Conservation (phyloP, 2,888 invertebrate species). For the Bedellia somnulentella region DNA sequence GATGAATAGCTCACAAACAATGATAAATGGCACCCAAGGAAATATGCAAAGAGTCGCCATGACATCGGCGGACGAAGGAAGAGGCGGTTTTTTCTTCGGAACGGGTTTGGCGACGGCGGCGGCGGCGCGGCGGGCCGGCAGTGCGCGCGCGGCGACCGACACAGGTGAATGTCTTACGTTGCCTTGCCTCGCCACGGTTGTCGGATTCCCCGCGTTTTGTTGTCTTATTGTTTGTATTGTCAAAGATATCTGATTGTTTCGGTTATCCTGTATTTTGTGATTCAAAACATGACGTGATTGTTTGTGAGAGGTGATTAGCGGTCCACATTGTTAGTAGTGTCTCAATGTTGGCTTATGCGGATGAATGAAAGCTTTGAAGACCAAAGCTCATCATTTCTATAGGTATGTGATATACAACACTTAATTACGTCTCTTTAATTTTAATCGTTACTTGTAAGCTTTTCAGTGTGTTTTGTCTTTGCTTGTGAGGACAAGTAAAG, state of each 20-base stretch:
- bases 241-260: no score
- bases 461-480: no score
- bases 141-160: conserved; percentile 49
- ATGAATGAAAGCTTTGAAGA: conserved; percentile 26
- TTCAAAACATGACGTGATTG: no score
- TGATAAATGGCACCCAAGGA: conserved; percentile 40
- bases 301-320: no score
- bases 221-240: background rate
- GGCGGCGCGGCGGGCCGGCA: conserved; percentile 63
- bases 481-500: no score
- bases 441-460: no score
- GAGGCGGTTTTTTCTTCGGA: conserved; percentile 63
- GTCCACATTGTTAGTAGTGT: no score
- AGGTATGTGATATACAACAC: conserved; percentile 16
- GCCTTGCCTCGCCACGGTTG: no score
- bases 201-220: background rate
- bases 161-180: conserved; percentile 53
- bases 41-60: conserved; percentile 48
- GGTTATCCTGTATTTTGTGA: no score
- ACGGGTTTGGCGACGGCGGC: conserved; percentile 52
- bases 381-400: conserved; percentile 18
- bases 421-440: no score
- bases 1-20: conserved; percentile 25
- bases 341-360: conserved; percentile 20
- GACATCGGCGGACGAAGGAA: conserved; percentile 42